Conservation (phyloP, 2,888 invertebrate genomes). For the Pemphredon lugubris region DNA sequence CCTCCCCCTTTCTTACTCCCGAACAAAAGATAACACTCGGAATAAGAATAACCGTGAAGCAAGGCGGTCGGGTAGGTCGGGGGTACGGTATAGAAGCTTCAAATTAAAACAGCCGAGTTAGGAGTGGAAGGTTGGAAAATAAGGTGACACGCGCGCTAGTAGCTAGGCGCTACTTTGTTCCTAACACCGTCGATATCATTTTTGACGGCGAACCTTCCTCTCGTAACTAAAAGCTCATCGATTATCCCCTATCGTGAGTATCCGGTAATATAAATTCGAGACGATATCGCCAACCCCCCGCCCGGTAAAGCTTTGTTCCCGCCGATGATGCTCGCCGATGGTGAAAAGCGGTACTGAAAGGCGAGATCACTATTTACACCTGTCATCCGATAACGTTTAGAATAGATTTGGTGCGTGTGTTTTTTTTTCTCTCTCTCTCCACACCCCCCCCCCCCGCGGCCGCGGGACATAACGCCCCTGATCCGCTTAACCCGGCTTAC, state of each 20-base stretch:
- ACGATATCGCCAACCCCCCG: constrained; percentile 3
- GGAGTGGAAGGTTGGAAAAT: constrained; percentile 23
- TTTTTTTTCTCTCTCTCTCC: constrained; percentile 28
- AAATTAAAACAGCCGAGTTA: constrained; percentile 54
- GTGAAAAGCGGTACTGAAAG: constrained; percentile 19
- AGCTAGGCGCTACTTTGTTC: neutral
- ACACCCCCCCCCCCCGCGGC: too few species aligned
- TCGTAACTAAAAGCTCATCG: neutral
- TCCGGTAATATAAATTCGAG: constrained; percentile 16
- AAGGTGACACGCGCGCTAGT: neutral
- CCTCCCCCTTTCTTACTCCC: constrained; percentile 35
- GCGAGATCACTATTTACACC: constrained; percentile 34
- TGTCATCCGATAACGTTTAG: constrained; percentile 51
- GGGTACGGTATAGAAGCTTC: constrained; percentile 44
- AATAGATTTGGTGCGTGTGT: constrained; percentile 44
- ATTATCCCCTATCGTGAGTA: constrained; percentile 16
- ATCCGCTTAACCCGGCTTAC: constrained; percentile 60
- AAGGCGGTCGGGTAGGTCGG: constrained; percentile 32
- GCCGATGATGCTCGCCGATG: constrained; percentile 4
- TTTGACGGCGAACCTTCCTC: too few species aligned
- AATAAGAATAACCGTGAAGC: constrained; percentile 58
- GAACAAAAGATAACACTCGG: constrained; percentile 71
- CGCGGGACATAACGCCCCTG: constrained; percentile 24
- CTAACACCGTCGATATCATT: too few species aligned
- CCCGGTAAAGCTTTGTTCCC: constrained; percentile 14